phyloP scores from a whole-genome alignment of 2,888 invertebrate species.

The Cryptocephalus moraei region DNA sequence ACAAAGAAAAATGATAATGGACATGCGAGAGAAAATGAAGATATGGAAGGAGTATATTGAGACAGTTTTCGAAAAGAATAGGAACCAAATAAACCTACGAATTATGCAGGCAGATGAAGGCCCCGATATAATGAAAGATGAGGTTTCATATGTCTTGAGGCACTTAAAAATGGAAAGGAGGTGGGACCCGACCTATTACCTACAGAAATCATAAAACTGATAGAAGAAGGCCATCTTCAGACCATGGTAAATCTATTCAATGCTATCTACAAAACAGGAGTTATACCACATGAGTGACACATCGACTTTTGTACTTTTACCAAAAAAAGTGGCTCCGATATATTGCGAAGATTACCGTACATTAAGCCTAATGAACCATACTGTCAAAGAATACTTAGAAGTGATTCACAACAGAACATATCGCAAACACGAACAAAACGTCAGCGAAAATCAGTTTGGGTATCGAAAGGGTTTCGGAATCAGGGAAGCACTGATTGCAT shows the following conservation, averaged over 20 bases:
- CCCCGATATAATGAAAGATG: no score
- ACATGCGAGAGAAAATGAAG: no score
- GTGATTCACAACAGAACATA: constrained; percentile 1
- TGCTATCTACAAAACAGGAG: neutral
- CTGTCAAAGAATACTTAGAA: neutral
- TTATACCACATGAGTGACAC: neutral
- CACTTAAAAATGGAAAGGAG: neutral
- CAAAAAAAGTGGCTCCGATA: neutral
- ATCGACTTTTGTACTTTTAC: neutral
- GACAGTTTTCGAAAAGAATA: no score
- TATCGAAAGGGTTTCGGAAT: neutral
- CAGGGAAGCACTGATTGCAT: neutral
- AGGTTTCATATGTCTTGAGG: no score
- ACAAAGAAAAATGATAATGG: no score
- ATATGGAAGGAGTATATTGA: no score
- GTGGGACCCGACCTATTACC: neutral
- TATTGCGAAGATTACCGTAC: neutral
- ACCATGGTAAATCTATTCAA: neutral
- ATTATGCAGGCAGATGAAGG: no score
- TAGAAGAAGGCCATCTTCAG: neutral
- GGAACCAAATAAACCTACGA: no score
- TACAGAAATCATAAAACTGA: neutral
- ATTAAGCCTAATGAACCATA: neutral
- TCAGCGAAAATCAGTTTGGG: neutral
- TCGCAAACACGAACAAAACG: neutral